phyloP scores from a whole-genome alignment of 2,888 invertebrate species.

The Hypomecis punctinalis region DNA sequence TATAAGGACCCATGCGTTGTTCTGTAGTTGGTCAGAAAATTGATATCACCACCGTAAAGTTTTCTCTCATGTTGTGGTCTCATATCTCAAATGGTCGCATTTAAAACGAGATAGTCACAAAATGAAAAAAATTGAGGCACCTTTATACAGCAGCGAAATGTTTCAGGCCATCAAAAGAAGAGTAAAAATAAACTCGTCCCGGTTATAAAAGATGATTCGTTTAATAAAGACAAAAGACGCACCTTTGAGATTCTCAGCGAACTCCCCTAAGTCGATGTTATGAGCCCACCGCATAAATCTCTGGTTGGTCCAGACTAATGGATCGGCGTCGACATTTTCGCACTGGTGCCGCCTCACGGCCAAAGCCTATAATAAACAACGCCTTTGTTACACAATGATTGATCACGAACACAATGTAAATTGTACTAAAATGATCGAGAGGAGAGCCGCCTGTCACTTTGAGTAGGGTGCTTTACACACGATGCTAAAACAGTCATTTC shows the following conservation, averaged over 20 bases:
- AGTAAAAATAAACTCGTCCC: constrained; percentile 2
- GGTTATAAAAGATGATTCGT: constrained; percentile 6
- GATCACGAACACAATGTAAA: constrained; percentile 50
- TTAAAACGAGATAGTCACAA: too few relatives aligned
- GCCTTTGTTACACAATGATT: constrained; percentile 53
- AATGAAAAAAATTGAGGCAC: too few relatives aligned
- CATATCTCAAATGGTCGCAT: too few relatives aligned
- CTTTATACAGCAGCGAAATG: background rate
- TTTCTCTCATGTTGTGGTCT: too few relatives aligned
- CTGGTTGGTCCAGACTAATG: constrained; percentile 98
- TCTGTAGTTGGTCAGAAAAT: too few relatives aligned
- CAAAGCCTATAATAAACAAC: constrained; percentile 87
- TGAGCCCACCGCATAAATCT: constrained; percentile 97
- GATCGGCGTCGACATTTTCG: constrained; percentile 95
- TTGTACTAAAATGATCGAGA: constrained; percentile 50
- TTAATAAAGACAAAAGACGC: constrained; percentile 43
- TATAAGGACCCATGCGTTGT: too few relatives aligned
- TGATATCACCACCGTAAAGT: too few relatives aligned
- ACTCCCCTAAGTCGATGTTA: constrained; percentile 96
- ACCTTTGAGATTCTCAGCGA: constrained; percentile 97
- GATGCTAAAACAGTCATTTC: constrained; percentile 3
- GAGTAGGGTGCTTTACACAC: constrained; percentile 35
- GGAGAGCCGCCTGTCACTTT: constrained; percentile 23
- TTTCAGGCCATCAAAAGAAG: background rate
- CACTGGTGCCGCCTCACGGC: constrained; percentile 95